Conservation (phyloP, 2,797 vertebrate species). For the Platalea minor region DNA sequence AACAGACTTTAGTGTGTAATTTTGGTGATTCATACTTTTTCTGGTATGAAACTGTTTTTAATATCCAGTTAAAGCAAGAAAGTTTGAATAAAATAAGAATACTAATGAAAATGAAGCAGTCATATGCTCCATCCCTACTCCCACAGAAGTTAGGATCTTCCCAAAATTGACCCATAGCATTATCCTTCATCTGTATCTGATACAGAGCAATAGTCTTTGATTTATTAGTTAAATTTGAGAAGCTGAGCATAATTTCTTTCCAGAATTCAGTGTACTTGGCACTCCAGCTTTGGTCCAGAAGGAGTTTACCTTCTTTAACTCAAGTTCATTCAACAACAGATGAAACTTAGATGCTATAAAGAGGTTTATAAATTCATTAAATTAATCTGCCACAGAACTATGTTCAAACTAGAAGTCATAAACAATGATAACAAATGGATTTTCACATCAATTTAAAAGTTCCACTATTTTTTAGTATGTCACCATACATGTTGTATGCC, state of each 20-base stretch:
- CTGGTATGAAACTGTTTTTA: neutral
- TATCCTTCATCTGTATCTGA: neutral
- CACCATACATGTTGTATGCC: neutral
- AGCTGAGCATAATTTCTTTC: neutral
- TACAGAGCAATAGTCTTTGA: neutral
- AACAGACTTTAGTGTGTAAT: neutral
- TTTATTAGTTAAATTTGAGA: neutral
- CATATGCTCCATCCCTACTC: neutral
- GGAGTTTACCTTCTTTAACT: neutral
- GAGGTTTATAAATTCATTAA: neutral
- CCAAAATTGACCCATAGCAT: neutral
- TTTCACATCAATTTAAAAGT: neutral
- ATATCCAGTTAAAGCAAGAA: conserved; percentile 6
- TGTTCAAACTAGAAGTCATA: neutral
- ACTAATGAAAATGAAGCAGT: neutral
- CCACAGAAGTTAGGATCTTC: neutral
- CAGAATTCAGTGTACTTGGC: neutral
- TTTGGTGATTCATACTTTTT: conserved; percentile 39
- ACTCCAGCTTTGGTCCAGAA: neutral
- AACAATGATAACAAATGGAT: neutral
- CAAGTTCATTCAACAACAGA: neutral
- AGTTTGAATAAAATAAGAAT: conserved; percentile 17
- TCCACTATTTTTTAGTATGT: neutral
- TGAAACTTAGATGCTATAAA: neutral
- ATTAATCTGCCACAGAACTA: neutral